Base-by-base conservation (phyloP, 2,888 invertebrate species). In the Tinea pellionella region DNA sequence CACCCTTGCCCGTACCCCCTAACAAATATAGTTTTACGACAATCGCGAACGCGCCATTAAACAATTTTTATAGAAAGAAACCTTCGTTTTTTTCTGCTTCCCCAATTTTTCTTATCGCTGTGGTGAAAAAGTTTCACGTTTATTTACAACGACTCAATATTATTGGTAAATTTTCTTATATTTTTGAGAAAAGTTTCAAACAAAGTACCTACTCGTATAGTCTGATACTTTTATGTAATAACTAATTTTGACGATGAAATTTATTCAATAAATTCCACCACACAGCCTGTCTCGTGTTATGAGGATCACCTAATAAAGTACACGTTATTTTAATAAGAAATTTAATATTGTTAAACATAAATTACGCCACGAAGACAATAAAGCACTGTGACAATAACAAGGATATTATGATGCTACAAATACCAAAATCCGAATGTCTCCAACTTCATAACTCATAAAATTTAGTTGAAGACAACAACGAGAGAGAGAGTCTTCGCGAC, bases 11-110 rank as follows among this genome's bases (percentile, higher is more conserved):
- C 32, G 18, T 19, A 32, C 29, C 37, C 37, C 55, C 53, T 18
- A 42, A 19, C 60, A 24, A 73, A 79, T 81, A 81, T 81, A 79
- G 80, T 78, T 82, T 81, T 78, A 82, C 78, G 78, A 74, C 72
- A 72, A 74, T 77, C 70, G 72, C 74, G 69, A 77, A 73, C 77
- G 74, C 72, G 71, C 78, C 75, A 78, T 82, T 79, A 80, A 73
- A 69, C 69, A 72, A 70, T 69, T 70, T 70, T 69, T 72, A 69
- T 66, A 65, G 18, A 32, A 32, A 57, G 19, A 15, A 57, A 32
- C 15, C n/a, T 57, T 57, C 15, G 7, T 6, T 57, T 57, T 57
- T 32, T 57, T 18, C 29, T 55, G 11, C 18, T 55, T 24, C 24
- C 55, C n/a, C 55, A 55, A 24, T 19, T 24, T n/a, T n/a, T 19